Evolutionary conservation across 2,113 vertebrate genomes (phyloP).

Genomic region (Acrocephalus kingi): DNA sequence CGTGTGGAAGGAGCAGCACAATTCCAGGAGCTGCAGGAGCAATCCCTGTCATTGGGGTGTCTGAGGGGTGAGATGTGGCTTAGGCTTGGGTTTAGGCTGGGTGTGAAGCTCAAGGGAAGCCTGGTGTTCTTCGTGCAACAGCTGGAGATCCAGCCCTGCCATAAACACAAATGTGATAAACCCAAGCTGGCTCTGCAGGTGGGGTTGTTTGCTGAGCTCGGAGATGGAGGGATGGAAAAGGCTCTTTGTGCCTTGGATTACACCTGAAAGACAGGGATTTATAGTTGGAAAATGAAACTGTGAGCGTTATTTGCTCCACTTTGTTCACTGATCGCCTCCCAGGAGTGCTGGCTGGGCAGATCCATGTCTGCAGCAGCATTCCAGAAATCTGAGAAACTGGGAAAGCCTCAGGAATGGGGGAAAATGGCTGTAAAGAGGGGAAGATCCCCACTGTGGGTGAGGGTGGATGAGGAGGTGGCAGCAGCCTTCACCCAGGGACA

Average conservation of each 20-base stretch:
- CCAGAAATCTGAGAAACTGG: background rate
- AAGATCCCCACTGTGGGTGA: accelerated
- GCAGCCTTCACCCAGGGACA: background rate
- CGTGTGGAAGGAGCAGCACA: accelerated
- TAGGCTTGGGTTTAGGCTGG: background rate
- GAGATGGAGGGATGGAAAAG: background rate
- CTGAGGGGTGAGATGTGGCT: background rate
- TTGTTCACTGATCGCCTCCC: accelerated
- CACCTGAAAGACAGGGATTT: background rate
- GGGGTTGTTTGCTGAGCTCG: background rate
- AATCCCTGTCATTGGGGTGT: background rate
- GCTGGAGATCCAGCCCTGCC: background rate
- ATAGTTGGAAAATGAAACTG: accelerated
- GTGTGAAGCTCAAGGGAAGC: background rate
- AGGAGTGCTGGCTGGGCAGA: background rate
- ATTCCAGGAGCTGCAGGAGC: background rate
- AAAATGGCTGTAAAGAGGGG: background rate
- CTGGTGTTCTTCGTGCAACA: background rate
- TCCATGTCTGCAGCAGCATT: accelerated
- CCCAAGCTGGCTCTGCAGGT: background rate
- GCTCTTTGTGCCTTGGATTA: background rate
- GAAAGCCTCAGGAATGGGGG: background rate
- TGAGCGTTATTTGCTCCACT: background rate
- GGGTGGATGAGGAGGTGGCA: background rate
- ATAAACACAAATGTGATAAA: background rate